A percentile compares a stretch with the other conserved stretches of the same genome.
phyloP scores from a whole-genome alignment of 2,113 vertebrate species.

The Anhinga rufa region DNA sequence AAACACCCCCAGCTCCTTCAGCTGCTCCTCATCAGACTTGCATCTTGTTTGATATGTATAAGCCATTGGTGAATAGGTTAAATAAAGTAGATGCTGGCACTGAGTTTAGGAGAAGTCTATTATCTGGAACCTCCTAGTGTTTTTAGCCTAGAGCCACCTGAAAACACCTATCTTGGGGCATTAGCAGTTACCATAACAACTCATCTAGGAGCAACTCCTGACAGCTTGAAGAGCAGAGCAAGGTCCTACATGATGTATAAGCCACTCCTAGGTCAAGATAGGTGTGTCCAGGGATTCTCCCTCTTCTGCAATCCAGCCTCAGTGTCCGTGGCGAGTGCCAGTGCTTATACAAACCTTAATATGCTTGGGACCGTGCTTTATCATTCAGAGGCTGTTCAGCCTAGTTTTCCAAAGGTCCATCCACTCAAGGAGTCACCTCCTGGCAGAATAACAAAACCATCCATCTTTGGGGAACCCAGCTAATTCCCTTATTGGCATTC shows the following conservation, averaged over 20 bases:
- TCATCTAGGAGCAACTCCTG: background rate
- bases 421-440: background rate
- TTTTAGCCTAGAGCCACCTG: conserved; percentile 51
- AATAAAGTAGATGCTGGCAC: conserved; percentile 8
- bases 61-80: conserved; percentile 30
- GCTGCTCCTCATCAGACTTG: no score
- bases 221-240: background rate
- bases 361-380: background rate
- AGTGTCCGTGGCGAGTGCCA: background rate
- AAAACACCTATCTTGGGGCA: conserved; percentile 34
- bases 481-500: background rate
- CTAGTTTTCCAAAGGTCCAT: background rate
- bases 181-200: conserved; percentile 61
- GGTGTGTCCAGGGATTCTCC: background rate
- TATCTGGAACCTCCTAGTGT: conserved; percentile 9
- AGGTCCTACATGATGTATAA: background rate
- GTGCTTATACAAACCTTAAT: background rate
- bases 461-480: background rate
- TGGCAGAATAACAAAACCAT: background rate
- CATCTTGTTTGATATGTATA: no score
- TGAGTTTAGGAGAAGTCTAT: conserved; percentile 40
- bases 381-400: background rate
- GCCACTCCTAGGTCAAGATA: background rate
- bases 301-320: background rate
- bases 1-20: no score